Evolutionary conservation across 2,797 vertebrate species (phyloP), one percentile per base, ranked within the genome.

Genomic region (Lutjanus argentimaculatus): DNA sequence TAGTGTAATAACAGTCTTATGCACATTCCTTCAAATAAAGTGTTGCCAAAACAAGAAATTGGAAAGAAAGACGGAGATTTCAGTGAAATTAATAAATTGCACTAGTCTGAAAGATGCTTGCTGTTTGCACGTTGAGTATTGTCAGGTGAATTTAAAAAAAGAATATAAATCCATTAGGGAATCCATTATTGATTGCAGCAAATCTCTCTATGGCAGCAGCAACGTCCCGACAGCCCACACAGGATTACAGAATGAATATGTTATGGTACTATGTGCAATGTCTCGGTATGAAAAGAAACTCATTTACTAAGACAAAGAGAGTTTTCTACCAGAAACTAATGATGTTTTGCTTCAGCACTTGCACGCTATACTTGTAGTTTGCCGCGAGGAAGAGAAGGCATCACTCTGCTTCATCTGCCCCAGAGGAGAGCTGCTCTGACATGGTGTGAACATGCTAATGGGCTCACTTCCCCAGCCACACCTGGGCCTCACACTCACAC

Each of bases 361-460:
- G 19, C 7, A 6, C 1, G 40, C 17, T 57, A n/a, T 49, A 69
- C n/a, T 56, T 21, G 10, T 45, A 55, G 71, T 65, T 67, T 25
- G 25, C 74, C 6, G 1, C 9, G 25, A 67, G 30, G 42, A 40
- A 57, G 42, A 55, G 16, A 75, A 48, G 36, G 48, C 57, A 49
- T 58, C 72, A 8, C 48, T 80, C 48, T 66, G 25, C 55, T 22
- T 67, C 36, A 8, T 68, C 21, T 40, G 8, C 63, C 84, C 83
- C 75, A 17, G 21, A 78, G 82, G 84, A 72, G 46, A 77, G 49
- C 67, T 12, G 62, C 78, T 73, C 67, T 68, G 85, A 83, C 70
- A 80, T 40, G 65, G 88, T 91, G 92, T 85, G 88, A 91, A 89
- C 80, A 89, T 69, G 85, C 86, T 94, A 93, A 94, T 89, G 91